phyloP scores from a whole-genome alignment of 30 jellyfish, hydroid and myxozoan species.

The Turritopsis dohrnii region DNA sequence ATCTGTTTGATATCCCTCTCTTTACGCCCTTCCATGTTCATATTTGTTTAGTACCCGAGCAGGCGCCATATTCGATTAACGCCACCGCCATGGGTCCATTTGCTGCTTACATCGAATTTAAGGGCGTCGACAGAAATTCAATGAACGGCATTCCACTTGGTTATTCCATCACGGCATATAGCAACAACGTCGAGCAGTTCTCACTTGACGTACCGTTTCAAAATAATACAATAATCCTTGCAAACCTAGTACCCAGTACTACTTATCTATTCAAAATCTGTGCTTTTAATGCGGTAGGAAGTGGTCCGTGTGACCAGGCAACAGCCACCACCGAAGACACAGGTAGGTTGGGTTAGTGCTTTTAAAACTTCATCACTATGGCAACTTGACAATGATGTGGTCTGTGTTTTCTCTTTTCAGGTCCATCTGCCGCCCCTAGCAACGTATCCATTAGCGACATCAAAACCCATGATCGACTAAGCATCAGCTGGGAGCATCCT shows the following conservation, averaged over 20 bases:
- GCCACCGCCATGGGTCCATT: conserved; percentile 34
- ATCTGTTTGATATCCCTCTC: too few relatives aligned
- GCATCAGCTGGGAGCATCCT: conserved; percentile 31
- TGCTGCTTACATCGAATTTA: conserved; percentile 47
- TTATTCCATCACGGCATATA: conserved; percentile 26
- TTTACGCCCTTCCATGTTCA: background rate
- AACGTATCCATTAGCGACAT: background rate
- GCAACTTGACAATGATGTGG: too few relatives aligned
- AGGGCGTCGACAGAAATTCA: conserved; percentile 34
- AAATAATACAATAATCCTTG: conserved; percentile 14
- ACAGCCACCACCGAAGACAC: conserved; percentile 39
- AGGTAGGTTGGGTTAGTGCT: conserved; percentile 24
- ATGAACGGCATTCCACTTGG: conserved; percentile 68
- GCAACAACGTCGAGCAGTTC: background rate
- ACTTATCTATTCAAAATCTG: conserved; percentile 54
- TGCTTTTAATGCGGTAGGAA: conserved; percentile 60
- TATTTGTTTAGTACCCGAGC: conserved; percentile 48
- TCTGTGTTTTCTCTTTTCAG: background rate
- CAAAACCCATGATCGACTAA: conserved; percentile 13
- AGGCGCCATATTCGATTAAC: conserved; percentile 34
- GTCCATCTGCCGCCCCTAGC: conserved; percentile 14
- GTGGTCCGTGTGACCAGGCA: conserved; percentile 65
- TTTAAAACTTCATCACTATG: background rate
- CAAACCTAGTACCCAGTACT: conserved; percentile 41
- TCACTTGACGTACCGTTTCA: conserved; percentile 6